A percentile compares a stretch with the other conserved stretches of the same genome.
Evolutionary conservation across 2,113 vertebrate genomes (phyloP).

Genomic region (Addax nasomaculatus): DNA sequence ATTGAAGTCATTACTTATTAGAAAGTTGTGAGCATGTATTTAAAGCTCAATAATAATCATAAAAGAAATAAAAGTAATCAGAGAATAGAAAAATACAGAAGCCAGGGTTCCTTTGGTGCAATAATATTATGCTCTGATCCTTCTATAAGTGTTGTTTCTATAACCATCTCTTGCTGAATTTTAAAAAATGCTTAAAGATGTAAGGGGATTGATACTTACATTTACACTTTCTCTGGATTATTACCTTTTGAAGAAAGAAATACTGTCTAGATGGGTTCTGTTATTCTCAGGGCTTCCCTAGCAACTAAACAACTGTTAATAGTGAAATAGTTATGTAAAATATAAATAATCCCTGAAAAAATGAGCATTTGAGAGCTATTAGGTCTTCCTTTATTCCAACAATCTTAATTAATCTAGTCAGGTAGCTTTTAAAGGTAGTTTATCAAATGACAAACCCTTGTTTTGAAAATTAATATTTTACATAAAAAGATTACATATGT

Average conservation of each 20-base stretch:
- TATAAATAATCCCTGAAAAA: neutral
- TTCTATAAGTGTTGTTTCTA: neutral
- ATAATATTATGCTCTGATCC: neutral
- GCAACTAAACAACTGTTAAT: neutral
- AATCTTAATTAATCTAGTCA: neutral
- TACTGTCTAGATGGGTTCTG: neutral
- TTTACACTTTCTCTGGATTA: neutral
- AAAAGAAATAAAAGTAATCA: neutral
- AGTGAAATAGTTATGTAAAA: neutral
- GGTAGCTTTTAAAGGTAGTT: neutral
- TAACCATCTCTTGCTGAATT: neutral
- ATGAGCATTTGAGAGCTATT: neutral
- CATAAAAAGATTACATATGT: neutral
- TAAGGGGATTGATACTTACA: neutral
- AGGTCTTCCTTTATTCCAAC: neutral
- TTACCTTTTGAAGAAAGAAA: neutral
- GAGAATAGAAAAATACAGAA: neutral
- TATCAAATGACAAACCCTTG: neutral
- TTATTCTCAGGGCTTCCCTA: neutral
- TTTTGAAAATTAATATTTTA: neutral
- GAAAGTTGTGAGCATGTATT: neutral
- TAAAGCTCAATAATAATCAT: neutral
- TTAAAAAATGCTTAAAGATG: neutral
- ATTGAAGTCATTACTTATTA: neutral
- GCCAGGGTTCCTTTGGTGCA: neutral